Evolutionary conservation across 2,797 vertebrate species (phyloP), one percentile per base, ranked within the genome.

Genomic region (Vespertilio murinus): DNA sequence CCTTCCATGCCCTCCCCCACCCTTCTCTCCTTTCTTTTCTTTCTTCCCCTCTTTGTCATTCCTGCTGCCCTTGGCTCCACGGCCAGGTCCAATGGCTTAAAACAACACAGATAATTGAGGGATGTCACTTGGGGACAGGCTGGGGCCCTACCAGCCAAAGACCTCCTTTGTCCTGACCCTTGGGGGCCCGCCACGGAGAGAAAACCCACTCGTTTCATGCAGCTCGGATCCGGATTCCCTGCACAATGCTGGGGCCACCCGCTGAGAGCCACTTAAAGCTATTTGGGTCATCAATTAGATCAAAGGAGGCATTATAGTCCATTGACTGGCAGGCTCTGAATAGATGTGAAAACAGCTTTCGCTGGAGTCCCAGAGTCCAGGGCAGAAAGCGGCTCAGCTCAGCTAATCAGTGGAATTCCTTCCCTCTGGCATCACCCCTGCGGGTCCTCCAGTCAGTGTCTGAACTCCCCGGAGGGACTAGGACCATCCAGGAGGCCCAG

Each of bases 231-330:
- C 33, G 7, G 91, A 89, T 33, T 83, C 77, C 23, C 87, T 33
- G 17, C 28, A 33, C 59, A 56, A n/a, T 8, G 25, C 64, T 14
- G 2, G 4, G 89, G 83, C 96, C 96, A 96, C 96, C 95, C 18
- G 13, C 78, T 0, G 93, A 94, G 95, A 95, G 83, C 35, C n/a
- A 10, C 85, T 74, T 6, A 22, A 45, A 79, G 83, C 35, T 70
- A 91, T 93, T 18, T 82, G 87, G 93, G 94, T 91, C 95, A 93
- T 79, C 89, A 25, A 0, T 67, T 33, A 83, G 65, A 79, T 96
- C 95, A 96, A 93, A 87, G 23, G 91, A 38, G 22, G 65, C 86
- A 86, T 96, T 96, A 16, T 87, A 82, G 74, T 88, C 71, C 38
- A 1, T 1, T 90, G 91, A 92, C 74, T 88, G 94, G 84, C 81